These are phyloP conservation scores for Phaethon lepturus DNA, from an alignment of 2,113 vertebrate species.

Conservation along the genomic window DNA sequence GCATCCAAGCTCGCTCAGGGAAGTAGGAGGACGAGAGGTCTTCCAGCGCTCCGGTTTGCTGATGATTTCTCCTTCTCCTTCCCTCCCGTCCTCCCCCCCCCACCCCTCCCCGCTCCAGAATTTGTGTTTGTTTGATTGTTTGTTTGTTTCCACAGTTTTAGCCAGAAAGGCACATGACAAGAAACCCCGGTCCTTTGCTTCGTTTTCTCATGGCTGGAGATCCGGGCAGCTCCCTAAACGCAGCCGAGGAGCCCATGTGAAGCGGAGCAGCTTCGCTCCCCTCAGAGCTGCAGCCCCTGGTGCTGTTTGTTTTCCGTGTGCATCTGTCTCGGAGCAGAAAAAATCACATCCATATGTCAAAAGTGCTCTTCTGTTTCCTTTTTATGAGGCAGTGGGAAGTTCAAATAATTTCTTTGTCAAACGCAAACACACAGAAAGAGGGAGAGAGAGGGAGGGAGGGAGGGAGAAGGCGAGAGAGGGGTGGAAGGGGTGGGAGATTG, in stretches of 20 bases:
- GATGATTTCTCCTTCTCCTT: background rate
- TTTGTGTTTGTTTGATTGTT: background rate
- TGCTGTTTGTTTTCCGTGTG: conserved; percentile 41
- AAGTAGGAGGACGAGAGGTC: background rate
- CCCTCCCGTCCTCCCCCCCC: background rate
- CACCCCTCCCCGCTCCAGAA: background rate
- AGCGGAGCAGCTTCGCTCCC: background rate
- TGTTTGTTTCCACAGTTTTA: background rate
- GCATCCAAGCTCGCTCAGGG: conserved; percentile 67
- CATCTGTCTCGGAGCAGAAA: conserved; percentile 79
- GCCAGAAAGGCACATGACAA: conserved; percentile 5
- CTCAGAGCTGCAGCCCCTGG: conserved; percentile 27
- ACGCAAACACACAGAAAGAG: conserved; percentile 57
- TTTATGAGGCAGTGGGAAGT: conserved; percentile 86
- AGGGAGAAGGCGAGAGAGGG: conserved; percentile 28
- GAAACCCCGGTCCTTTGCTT: background rate
- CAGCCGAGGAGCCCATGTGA: background rate
- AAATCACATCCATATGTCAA: conserved; percentile 95
- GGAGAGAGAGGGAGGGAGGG: conserved; percentile 21
- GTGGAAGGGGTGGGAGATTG: conserved; percentile 49
- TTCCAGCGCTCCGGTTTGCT: background rate
- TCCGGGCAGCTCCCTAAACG: background rate
- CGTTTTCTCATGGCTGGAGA: conserved; percentile 40
- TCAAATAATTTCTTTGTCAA: conserved; percentile 82
- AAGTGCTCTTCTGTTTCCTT: conserved; percentile 80